Evolutionary conservation across 2,888 invertebrate species (phyloP).

Genomic region (Cremastinae sp.): DNA sequence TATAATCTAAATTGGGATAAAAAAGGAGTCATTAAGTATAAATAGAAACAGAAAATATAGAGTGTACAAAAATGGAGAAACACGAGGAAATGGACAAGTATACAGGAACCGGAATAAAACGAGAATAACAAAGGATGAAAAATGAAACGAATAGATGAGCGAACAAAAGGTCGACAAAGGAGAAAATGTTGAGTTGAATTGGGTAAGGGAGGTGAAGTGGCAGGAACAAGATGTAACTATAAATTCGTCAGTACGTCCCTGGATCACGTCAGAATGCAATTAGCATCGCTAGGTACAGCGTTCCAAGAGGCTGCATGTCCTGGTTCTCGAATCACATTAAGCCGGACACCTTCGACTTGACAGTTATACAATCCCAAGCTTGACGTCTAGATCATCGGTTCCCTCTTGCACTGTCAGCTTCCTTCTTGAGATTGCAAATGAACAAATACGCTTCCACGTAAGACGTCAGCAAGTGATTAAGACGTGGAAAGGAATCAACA

Average conservation of each 20-base stretch:
- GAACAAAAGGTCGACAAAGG: background rate
- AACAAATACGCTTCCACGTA: background rate
- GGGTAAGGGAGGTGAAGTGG: no score
- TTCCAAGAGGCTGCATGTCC: slow-evolving; percentile 32
- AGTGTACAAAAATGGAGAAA: no score
- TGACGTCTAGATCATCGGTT: slow-evolving; percentile 5
- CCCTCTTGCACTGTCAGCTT: slow-evolving; percentile 6
- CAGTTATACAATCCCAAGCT: slow-evolving; percentile 5
- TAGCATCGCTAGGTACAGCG: slow-evolving; percentile 18
- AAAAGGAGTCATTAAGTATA: no score
- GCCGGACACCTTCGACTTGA: slow-evolving; percentile 37
- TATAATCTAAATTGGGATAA: no score
- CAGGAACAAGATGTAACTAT: background rate
- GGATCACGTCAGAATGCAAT: slow-evolving; percentile 24
- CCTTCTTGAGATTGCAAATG: slow-evolving; percentile 3
- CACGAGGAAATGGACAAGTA: no score
- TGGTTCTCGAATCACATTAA: slow-evolving; percentile 23
- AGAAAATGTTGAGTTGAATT: background rate
- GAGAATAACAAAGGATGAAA: background rate
- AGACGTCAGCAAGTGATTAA: no score
- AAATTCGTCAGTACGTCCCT: background rate
- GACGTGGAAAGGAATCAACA: no score
- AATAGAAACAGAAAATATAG: no score
- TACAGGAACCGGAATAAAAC: no score
- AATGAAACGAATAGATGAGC: background rate